phyloP scores from a whole-genome alignment of 2,888 invertebrate genomes.

The Acanthosepion esculentum region DNA sequence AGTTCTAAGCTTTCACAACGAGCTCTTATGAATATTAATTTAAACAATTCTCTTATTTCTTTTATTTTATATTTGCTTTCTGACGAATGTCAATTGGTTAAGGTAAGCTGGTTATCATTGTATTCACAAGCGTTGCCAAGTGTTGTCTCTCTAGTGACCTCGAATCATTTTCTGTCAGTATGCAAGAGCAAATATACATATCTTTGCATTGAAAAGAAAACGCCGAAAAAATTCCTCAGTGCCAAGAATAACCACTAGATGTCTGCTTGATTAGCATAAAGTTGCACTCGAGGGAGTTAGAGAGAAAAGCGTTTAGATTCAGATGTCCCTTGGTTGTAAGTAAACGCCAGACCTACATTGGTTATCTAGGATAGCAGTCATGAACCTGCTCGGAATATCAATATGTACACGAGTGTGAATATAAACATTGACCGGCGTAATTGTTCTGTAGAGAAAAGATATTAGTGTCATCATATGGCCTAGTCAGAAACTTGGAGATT shows the following conservation, averaged over 20 bases:
- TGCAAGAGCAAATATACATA: neutral
- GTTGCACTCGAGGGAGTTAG: neutral
- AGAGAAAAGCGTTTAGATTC: neutral
- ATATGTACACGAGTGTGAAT: neutral
- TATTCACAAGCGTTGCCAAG: neutral
- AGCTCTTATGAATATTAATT: neutral
- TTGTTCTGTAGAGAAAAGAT: neutral
- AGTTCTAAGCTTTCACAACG: neutral
- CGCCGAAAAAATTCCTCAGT: too few relatives aligned
- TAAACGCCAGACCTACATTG: neutral
- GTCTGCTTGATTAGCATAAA: neutral
- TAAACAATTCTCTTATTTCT: neutral
- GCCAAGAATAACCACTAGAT: neutral
- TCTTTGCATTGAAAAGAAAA: neutral
- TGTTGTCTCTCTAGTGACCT: neutral
- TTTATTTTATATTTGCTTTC: neutral
- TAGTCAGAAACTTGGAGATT: neutral
- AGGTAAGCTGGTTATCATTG: neutral
- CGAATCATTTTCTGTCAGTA: neutral
- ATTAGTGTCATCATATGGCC: neutral
- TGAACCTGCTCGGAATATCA: neutral
- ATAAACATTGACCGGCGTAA: neutral
- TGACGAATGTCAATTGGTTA: neutral
- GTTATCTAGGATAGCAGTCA: neutral
- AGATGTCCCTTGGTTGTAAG: neutral